These are phyloP conservation scores for Sternotherus odoratus DNA, from an alignment of 2,797 vertebrate genomes.

Conservation along the genomic window DNA sequence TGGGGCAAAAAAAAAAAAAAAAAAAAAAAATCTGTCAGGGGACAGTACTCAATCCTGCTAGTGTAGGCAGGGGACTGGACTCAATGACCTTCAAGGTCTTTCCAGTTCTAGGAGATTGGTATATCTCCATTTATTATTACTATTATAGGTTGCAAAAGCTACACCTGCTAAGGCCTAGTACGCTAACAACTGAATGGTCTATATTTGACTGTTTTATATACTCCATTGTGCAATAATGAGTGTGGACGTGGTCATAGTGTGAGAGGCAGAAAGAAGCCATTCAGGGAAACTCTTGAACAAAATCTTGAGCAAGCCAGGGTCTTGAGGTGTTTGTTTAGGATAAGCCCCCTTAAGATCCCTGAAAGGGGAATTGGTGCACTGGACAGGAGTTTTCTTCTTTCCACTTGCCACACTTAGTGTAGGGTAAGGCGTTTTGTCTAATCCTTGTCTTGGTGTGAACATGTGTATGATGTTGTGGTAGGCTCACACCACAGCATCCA, in stretches of 20 bases:
- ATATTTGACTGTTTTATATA: conserved; percentile 11
- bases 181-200: background rate
- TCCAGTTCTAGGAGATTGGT: no score
- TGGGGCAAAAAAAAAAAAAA: no score
- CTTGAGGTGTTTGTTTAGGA: conserved; percentile 31
- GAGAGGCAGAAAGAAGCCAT: conserved; percentile 57
- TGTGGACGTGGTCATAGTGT: background rate
- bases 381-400: conserved; percentile 60
- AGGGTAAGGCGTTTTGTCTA: conserved; percentile 44
- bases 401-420: conserved; percentile 62
- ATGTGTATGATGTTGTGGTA: background rate
- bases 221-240: background rate
- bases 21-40: no score
- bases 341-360: conserved; percentile 9
- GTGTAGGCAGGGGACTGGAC: no score
- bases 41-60: no score
- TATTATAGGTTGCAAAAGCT: conserved; percentile 45
- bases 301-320: conserved; percentile 35
- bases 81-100: no score
- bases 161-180: conserved; percentile 17
- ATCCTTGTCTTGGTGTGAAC: conserved; percentile 27
- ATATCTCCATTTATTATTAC: no score
- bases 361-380: conserved; percentile 38
- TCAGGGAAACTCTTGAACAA: conserved; percentile 23
- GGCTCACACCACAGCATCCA: background rate